These are phyloP conservation scores for Parnassius apollo DNA, from an alignment of 2,888 invertebrate genomes.

Conservation along the genomic window DNA sequence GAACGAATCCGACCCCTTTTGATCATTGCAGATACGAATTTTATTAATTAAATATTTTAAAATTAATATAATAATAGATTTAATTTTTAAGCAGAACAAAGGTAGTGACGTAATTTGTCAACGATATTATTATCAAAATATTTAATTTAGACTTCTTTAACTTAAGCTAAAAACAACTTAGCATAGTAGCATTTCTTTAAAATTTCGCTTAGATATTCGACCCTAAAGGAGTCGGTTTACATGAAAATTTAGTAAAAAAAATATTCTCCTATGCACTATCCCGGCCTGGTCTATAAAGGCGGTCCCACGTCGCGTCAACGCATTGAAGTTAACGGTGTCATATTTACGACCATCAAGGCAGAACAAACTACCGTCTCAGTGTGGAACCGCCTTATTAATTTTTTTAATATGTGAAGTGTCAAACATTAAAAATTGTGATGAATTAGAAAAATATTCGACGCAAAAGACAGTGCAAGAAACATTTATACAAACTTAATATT, in stretches of 20 bases:
- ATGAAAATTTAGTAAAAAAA: slow-evolving; percentile 59
- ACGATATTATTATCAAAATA: too few species aligned
- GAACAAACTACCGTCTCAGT: neutral
- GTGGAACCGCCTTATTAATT: slow-evolving; percentile 27
- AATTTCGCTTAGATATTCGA: neutral
- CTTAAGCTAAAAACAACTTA: too few species aligned
- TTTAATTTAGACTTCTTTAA: too few species aligned
- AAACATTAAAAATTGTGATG: slow-evolving; percentile 38
- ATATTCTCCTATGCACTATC: slow-evolving; percentile 65
- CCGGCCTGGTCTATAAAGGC: slow-evolving; percentile 34
- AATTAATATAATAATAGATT: too few species aligned
- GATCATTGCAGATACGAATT: slow-evolving; percentile 11
- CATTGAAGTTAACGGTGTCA: neutral
- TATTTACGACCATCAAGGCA: neutral
- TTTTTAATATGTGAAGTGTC: slow-evolving; percentile 25
- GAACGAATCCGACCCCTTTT: slow-evolving; percentile 50
- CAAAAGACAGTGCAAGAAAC: slow-evolving; percentile 66
- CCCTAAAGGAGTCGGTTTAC: slow-evolving; percentile 38
- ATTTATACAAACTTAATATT: slow-evolving; percentile 66
- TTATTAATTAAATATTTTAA: too few species aligned
- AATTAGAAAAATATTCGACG: slow-evolving; percentile 48
- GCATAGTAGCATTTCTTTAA: too few species aligned
- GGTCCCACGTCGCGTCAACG: slow-evolving; percentile 13
- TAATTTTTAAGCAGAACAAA: too few species aligned
- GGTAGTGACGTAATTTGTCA: too few species aligned